phyloP scores from a whole-genome alignment of 2,113 vertebrate genomes.

The Hipposideros armiger region DNA sequence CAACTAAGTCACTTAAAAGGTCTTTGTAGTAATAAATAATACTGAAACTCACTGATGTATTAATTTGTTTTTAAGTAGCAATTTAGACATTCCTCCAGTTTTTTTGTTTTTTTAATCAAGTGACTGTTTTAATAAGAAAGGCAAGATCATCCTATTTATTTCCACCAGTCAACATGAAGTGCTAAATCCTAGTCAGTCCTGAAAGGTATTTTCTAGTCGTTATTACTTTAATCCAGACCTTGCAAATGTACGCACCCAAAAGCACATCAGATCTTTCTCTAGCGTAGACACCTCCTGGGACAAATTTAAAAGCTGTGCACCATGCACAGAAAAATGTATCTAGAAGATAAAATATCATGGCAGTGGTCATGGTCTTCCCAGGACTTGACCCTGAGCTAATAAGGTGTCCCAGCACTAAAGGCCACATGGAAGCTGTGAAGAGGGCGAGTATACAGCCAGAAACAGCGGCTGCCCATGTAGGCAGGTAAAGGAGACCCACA shows the following conservation, averaged over 20 bases:
- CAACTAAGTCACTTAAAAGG: conserved; percentile 22
- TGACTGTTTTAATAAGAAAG: not conserved
- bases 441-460: conserved; percentile 84
- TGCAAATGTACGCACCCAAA: conserved; percentile 86
- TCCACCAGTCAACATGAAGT: not conserved
- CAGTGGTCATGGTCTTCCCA: conserved; percentile 84
- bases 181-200: not conserved
- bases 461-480: conserved; percentile 85
- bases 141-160: not conserved
- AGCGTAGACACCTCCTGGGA: conserved; percentile 87
- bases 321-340: conserved; percentile 87
- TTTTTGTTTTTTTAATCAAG: not conserved
- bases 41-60: not conserved
- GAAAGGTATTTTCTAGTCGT: conserved; percentile 12
- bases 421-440: conserved; percentile 86
- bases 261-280: conserved; percentile 89
- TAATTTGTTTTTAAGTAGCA: conserved; percentile 9
- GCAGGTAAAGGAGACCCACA: conserved; percentile 85
- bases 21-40: not conserved
- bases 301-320: conserved; percentile 90
- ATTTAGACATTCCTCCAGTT: not conserved
- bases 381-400: conserved; percentile 78
- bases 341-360: conserved; percentile 84
- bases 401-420: conserved; percentile 79
- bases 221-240: not conserved